Evolutionary conservation across 92 coral and sea anemone species (phyloP), one percentile per base, ranked within the genome.

Genomic region (Virgularia gustaviana): DNA sequence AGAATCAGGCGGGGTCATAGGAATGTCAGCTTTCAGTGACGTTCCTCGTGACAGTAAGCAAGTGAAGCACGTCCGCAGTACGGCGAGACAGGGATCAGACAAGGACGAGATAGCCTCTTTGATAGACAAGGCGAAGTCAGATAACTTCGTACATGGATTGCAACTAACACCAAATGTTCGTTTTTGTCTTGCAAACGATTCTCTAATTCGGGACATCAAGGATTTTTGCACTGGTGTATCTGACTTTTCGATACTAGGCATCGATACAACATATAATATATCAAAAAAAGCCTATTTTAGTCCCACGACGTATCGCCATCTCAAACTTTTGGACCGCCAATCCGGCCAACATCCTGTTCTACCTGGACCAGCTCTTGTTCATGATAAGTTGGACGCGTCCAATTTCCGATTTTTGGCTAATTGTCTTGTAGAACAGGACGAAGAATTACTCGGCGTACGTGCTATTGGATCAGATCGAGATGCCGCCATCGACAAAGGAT

Each of bases 381-480:
- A 81, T 39, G 64, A 60, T 45, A 60, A 75, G 23, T 4, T 27
- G 27, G 78, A 82, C 52, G 53, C 78, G 7, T 10, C 71, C 53
- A 78, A 64, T 13, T 77, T 68, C 57, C 78, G 55, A 52, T 67
- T 37, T 63, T 68, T 82, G 65, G 67, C 73, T 29, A 71, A 70
- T 32, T 11, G 35, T 25, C 62, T 79, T 13, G 16, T 58, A n/a
- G 79, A 79, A 54, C 30, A 57, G 22, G 73, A 79, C 57, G 19
- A 45, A 57, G 57, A 28, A 44, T 45, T 71, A 2, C 22, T 23
- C 9, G 60, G 45, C 43, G 54, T 79, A 1, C 64, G 29, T 23
- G 45, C 4, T 55, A 77, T 80, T 70, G 82, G 83, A 31, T 78
- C 82, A 31, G 86, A 77, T 70, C 80, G 73, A 42, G 71, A 74